A percentile compares a stretch with the other conserved stretches of the same genome.
phyloP scores from a whole-genome alignment of 2,113 vertebrate species.

The Opisthocomus hoazin region DNA sequence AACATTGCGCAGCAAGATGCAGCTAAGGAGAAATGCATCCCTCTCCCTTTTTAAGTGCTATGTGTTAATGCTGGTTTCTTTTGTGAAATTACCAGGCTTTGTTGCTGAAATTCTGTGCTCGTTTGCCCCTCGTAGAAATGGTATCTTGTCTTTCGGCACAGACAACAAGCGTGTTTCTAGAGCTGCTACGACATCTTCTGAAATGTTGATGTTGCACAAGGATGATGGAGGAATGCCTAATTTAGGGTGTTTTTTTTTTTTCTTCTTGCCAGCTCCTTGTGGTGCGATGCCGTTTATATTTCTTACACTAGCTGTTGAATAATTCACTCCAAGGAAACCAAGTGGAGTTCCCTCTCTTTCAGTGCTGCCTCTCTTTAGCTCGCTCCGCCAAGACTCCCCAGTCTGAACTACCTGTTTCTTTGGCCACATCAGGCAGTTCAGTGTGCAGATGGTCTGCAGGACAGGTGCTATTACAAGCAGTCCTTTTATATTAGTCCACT shows the following conservation, averaged over 20 bases:
- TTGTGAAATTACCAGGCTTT: not conserved
- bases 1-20: constrained; percentile 31
- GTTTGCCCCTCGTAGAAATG: rapidly evolving
- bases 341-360: not conserved
- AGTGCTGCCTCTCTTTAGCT: not conserved
- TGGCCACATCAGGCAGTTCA: not conserved
- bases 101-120: not conserved
- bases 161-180: not conserved
- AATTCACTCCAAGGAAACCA: not conserved
- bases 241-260: not conserved
- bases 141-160: rapidly evolving
- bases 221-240: not conserved
- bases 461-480: not conserved
- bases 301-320: not conserved
- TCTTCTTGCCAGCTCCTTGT: not conserved
- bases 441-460: not conserved
- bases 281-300: not conserved
- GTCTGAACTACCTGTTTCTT: not conserved
- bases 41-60: constrained; percentile 12
- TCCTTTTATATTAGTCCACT: not conserved
- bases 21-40: constrained; percentile 19
- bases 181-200: not conserved
- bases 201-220: not conserved
- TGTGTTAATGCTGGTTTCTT: constrained; percentile 18
- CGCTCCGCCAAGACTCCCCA: not conserved